phyloP scores from a whole-genome alignment of 2,888 invertebrate genomes.

The Mechanitis messenoides region DNA sequence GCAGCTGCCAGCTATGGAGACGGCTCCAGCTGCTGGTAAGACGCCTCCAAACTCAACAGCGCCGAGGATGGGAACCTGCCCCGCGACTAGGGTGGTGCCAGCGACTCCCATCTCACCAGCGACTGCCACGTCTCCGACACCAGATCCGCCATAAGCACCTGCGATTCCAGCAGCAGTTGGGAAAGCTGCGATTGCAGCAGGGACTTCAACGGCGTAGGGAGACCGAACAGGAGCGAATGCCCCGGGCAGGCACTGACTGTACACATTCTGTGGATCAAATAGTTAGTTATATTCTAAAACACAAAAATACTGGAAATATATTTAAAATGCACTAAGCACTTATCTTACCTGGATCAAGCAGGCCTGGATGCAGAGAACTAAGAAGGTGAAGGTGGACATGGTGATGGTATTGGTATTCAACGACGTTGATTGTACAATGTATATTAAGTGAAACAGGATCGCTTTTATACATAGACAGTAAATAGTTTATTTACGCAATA shows the following conservation, averaged over 20 bases:
- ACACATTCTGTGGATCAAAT: slow-evolving; percentile 27
- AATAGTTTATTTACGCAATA: not conserved
- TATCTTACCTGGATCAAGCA: slow-evolving; percentile 40
- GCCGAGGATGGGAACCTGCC: slow-evolving; percentile 40
- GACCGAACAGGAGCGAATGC: slow-evolving; percentile 16
- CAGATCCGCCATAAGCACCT: slow-evolving; percentile 34
- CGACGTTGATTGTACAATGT: slow-evolving; percentile 13
- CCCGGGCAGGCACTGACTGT: slow-evolving; percentile 21
- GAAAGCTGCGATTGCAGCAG: slow-evolving; percentile 4
- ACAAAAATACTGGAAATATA: not conserved
- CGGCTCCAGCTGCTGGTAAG: slow-evolving; percentile 34
- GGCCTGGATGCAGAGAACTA: slow-evolving; percentile 42
- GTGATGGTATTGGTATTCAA: slow-evolving; percentile 23
- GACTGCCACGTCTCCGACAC: slow-evolving; percentile 34
- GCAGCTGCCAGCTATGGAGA: slow-evolving; percentile 31
- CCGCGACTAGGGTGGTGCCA: slow-evolving; percentile 38
- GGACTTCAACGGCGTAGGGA: not conserved
- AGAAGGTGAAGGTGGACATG: slow-evolving; percentile 38
- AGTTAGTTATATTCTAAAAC: not conserved
- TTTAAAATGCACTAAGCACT: not conserved
- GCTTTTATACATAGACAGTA: slow-evolving; percentile 17
- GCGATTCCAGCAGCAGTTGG: slow-evolving; percentile 7
- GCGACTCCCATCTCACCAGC: slow-evolving; percentile 36
- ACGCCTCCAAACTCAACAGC: slow-evolving; percentile 37
- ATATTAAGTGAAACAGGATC: slow-evolving; percentile 15